phyloP scores from a whole-genome alignment of 2,888 invertebrate species.

The Ophraella communa region DNA sequence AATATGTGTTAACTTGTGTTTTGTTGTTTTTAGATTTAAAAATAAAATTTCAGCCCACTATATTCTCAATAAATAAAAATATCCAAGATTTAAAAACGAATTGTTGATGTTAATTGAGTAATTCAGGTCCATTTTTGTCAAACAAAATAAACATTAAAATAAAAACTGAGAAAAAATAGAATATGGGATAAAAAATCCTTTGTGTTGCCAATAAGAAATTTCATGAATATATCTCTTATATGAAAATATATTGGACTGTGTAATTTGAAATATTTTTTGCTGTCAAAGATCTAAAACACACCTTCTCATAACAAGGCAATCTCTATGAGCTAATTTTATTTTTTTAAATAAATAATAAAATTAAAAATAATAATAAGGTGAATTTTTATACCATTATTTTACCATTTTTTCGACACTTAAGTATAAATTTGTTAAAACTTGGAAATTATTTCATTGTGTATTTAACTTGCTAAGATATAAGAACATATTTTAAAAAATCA shows the following conservation, averaged over 20 bases:
- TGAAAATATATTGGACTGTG: background rate
- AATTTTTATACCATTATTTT: background rate
- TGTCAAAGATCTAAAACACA: background rate
- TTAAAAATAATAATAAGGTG: slow-evolving; percentile 25
- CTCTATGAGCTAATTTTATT: slow-evolving; percentile 18
- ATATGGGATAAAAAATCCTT: no score
- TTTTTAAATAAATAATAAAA: slow-evolving; percentile 31
- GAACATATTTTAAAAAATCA: no score
- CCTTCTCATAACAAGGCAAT: slow-evolving; percentile 28
- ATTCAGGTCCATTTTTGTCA: no score
- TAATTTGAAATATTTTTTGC: background rate
- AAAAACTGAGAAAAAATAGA: no score
- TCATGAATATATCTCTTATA: background rate
- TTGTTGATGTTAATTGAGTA: no score
- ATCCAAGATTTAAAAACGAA: no score
- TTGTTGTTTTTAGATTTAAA: background rate
- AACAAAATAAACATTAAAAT: no score
- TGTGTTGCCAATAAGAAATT: background rate
- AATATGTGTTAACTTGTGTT: background rate
- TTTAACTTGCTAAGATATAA: no score
- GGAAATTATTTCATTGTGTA: no score
- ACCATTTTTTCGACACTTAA: no score
- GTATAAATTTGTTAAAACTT: no score
- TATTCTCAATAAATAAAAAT: no score
- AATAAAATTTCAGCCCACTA: background rate